Percentiles rank a stretch among this genome's conserved stretches.
Evolutionary conservation across 2,888 invertebrate species (phyloP).

Genomic region (Actias luna): DNA sequence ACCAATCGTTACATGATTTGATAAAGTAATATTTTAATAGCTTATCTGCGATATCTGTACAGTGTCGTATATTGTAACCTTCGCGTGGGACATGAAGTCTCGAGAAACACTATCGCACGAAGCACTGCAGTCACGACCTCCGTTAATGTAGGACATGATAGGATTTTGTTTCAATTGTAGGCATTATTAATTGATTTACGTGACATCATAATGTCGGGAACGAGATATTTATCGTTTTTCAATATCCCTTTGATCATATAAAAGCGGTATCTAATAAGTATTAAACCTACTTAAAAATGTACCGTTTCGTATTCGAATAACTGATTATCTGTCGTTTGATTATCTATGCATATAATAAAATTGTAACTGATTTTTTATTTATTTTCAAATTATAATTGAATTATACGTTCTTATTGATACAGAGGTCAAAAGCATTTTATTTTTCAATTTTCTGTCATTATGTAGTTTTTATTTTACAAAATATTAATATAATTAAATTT

Average conservation of each 20-base stretch:
- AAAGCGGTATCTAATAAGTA: not conserved
- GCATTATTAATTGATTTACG: slow-evolving; percentile 1
- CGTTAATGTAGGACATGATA: slow-evolving; percentile 22
- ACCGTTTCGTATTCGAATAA: not conserved
- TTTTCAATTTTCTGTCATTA: too few species aligned
- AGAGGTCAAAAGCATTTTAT: too few species aligned
- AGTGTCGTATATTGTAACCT: not conserved
- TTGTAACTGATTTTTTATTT: not conserved
- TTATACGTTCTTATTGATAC: too few species aligned
- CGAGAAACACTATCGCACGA: slow-evolving; percentile 2
- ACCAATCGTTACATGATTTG: too few species aligned
- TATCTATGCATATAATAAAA: too few species aligned
- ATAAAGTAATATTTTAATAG: too few species aligned
- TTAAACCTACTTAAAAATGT: not conserved
- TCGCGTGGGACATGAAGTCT: not conserved
- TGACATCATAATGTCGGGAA: not conserved
- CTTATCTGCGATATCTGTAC: too few species aligned
- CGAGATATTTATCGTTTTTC: not conserved
- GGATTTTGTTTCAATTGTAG: slow-evolving; percentile 7
- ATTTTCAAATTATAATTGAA: too few species aligned
- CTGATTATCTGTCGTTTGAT: too few species aligned
- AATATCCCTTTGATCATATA: not conserved
- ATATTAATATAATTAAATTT: too few species aligned
- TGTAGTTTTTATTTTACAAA: too few species aligned
- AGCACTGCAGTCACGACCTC: slow-evolving; percentile 10